Evolutionary conservation across 2,888 invertebrate genomes (phyloP).

Genomic region (Neoitamus cyanurus): DNA sequence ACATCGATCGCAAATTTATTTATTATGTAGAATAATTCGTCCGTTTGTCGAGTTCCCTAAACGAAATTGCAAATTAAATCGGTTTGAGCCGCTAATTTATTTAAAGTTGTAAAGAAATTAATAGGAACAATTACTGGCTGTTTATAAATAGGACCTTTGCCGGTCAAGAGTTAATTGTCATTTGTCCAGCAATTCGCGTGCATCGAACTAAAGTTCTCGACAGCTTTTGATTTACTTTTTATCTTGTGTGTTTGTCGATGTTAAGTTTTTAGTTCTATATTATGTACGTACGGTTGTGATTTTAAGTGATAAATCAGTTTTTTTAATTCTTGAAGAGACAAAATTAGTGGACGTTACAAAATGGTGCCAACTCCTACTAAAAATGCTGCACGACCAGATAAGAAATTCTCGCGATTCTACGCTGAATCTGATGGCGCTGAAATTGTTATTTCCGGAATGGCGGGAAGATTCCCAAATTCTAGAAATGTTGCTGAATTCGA

Average conservation of each 20-base stretch:
- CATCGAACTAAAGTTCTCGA: not conserved
- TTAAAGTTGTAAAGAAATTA: not conserved
- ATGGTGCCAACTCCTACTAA: conserved; percentile 51
- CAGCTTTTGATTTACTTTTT: not conserved
- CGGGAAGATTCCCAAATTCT: conserved; percentile 75
- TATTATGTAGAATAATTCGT: too few relatives aligned
- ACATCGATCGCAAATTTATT: too few relatives aligned
- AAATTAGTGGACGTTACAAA: not conserved
- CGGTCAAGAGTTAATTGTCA: not conserved
- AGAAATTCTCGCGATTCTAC: conserved; percentile 59
- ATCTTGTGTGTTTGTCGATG: not conserved
- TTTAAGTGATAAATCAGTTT: not conserved
- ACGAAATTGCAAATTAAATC: not conserved
- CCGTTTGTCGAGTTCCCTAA: too few relatives aligned
- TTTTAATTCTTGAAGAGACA: not conserved
- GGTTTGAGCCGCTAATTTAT: not conserved
- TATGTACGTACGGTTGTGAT: not conserved
- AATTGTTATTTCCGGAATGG: conserved; percentile 71
- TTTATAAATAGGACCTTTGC: not conserved
- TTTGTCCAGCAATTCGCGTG: conserved; percentile 59
- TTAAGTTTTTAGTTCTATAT: not conserved
- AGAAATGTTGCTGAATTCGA: conserved; percentile 72
- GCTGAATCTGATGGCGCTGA: conserved; percentile 67
- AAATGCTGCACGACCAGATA: conserved; percentile 51
- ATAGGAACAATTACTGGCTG: not conserved